Percentiles rank a stretch among this genome's conserved stretches.
Conservation (phyloP, 2,888 invertebrate genomes). For the Operophtera brumata region DNA sequence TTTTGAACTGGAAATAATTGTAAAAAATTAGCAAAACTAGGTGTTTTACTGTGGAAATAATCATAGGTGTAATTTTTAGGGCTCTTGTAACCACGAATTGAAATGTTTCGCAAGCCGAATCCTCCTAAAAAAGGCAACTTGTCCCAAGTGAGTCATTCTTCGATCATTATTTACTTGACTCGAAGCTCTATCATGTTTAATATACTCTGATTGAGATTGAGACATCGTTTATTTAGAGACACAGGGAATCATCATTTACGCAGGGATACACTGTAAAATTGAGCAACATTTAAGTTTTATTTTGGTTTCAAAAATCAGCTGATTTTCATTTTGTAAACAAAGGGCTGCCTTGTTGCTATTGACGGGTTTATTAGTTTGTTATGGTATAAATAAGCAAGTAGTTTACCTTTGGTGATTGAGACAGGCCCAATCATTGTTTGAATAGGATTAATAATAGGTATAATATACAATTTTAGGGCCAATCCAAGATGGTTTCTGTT, state of each 20-base stretch:
- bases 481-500: too few species aligned
- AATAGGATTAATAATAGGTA: too few species aligned
- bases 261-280: conserved; percentile 11
- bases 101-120: conserved; percentile 62
- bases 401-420: too few species aligned
- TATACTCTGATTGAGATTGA: conserved; percentile 20
- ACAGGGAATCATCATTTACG: conserved; percentile 20
- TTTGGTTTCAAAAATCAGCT: conserved; percentile 39
- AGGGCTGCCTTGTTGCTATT: conserved; percentile 15
- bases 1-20: background rate
- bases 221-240: conserved; percentile 36
- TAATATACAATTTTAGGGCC: too few species aligned
- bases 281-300: conserved; percentile 2
- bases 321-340: conserved; percentile 48
- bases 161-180: conserved; percentile 49
- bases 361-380: background rate
- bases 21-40: background rate
- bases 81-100: conserved; percentile 6
- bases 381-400: too few species aligned
- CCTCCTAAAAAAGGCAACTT: conserved; percentile 65
- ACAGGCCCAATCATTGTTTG: too few species aligned
- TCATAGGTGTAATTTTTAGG: background rate
- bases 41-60: background rate
- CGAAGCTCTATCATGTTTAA: conserved; percentile 37
- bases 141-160: conserved; percentile 76